Percentiles rank a stretch among this genome's conserved stretches.
These are phyloP conservation scores for Thaumatotibia leucotreta DNA, from an alignment of 1,140 invertebrate species.

Conservation along the genomic window DNA sequence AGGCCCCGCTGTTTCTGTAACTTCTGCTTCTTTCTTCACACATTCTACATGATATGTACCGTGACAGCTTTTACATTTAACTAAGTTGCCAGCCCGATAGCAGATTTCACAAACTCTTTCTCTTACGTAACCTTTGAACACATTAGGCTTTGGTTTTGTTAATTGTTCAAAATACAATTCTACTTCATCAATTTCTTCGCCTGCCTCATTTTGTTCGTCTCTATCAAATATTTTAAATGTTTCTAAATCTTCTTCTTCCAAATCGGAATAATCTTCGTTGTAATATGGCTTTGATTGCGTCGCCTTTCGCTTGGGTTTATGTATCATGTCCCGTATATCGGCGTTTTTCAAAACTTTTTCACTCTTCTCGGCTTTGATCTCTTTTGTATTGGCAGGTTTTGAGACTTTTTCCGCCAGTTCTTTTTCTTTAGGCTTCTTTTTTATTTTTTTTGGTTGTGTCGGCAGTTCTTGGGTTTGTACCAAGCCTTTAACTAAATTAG, in stretches of 20 bases:
- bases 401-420: slow-evolving; percentile 28
- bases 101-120: slow-evolving; percentile 84
- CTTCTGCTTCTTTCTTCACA: slow-evolving; percentile 42
- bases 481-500: slow-evolving; percentile 53
- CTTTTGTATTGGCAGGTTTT: slow-evolving; percentile 12
- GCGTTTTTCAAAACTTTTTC: not conserved
- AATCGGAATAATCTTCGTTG: slow-evolving; percentile 57
- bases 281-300: slow-evolving; percentile 42
- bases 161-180: slow-evolving; percentile 58
- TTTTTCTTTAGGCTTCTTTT: slow-evolving; percentile 47
- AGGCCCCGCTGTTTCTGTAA: slow-evolving; percentile 32
- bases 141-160: slow-evolving; percentile 68
- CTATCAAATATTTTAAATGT: slow-evolving; percentile 42
- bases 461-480: slow-evolving; percentile 34
- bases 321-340: slow-evolving; percentile 2
- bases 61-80: slow-evolving; percentile 81
- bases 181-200: slow-evolving; percentile 36
- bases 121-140: slow-evolving; percentile 79
- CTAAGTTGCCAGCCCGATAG: slow-evolving; percentile 77
- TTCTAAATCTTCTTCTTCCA: slow-evolving; percentile 48
- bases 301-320: slow-evolving; percentile 57
- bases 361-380: not conserved
- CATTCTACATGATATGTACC: slow-evolving; percentile 77
- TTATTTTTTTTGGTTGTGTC: slow-evolving; percentile 34
- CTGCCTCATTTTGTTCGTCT: slow-evolving; percentile 14